These are phyloP conservation scores for Chloroclysta siterata DNA, from an alignment of 2,888 invertebrate genomes.

Conservation along the genomic window DNA sequence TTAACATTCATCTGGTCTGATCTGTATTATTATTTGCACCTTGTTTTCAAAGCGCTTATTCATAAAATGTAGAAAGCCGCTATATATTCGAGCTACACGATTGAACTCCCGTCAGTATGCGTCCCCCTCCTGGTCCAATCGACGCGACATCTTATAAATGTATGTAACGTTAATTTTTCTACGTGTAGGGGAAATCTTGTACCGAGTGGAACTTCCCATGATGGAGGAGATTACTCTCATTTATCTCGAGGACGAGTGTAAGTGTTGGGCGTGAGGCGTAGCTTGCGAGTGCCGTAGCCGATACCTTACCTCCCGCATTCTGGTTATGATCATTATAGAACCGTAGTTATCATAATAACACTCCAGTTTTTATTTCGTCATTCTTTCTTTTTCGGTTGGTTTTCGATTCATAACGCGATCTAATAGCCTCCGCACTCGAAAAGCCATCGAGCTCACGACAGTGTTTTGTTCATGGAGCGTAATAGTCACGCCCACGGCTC, in stretches of 20 bases:
- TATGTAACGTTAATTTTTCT: constrained; percentile 85
- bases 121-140: constrained; percentile 35
- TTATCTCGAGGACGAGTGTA: constrained; percentile 95
- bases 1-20: constrained; percentile 59
- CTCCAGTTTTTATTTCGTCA: constrained; percentile 79
- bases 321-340: constrained; percentile 86
- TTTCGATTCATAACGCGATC: constrained; percentile 79
- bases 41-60: constrained; percentile 69
- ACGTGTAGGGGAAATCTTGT: constrained; percentile 93
- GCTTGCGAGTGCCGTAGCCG: constrained; percentile 88
- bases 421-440: constrained; percentile 80
- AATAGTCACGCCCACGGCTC: constrained; percentile 44
- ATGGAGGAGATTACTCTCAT: constrained; percentile 97
- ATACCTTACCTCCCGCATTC: constrained; percentile 86
- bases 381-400: constrained; percentile 74
- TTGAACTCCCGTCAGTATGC: constrained; percentile 19
- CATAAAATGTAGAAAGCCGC: constrained; percentile 60
- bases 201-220: constrained; percentile 96
- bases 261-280: constrained; percentile 87
- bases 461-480: constrained; percentile 63
- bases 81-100: constrained; percentile 48
- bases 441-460: constrained; percentile 71
- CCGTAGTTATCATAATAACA: constrained; percentile 85
- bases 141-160: constrained; percentile 60
- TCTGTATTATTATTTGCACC: constrained; percentile 66